Evolutionary conservation across 2,888 invertebrate species (phyloP), one percentile per base, ranked within the genome.

Genomic region (Stenotaenia linearis): DNA sequence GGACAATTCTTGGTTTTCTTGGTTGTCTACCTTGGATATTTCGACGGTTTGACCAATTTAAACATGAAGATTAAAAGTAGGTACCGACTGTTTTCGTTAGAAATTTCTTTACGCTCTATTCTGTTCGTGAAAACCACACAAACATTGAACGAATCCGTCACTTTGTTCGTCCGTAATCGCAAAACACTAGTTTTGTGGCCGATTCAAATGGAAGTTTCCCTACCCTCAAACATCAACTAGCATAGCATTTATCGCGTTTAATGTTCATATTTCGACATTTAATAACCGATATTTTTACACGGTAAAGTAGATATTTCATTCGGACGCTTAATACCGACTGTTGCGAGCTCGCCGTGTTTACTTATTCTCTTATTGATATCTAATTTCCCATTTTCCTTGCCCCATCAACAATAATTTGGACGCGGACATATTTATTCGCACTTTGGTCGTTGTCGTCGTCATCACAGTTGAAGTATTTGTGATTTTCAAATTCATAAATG

Each of bases 381-480:
- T 75, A 74, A 79, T 79, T 79, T 69, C 30, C 50, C 61, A 7
- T 79, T 79, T 35, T 79, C 69, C 79, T 35, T 78, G 25, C 79
- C 79, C 69, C 74, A 79, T 32, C 79, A 74, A 79, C 74, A 79
- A 74, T 79, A 61, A 77, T 37, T 28, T 77, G 25, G 15, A 69
- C 37, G 69, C 75, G 74, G 79, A 79, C 79, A 79, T 79, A 79
- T 79, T 79, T 79, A 69, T 79, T 79, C 79, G 74, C 79, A 69
- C 75, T 78, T 78, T 79, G 74, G 25, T 79, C 75, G 74, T 23
- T 12, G 40, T 40, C 35, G 25, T 21, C 77, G 77, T 77, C 40
- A 28, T 23, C 40, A 45, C 45, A 77, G n/a, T n/a, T n/a, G n/a
- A n/a, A n/a, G n/a, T 35, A 15, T 61, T 61, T 61, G 6, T 21